Conservation (phyloP, 2,113 vertebrate genomes). For the Propithecus coquereli region DNA sequence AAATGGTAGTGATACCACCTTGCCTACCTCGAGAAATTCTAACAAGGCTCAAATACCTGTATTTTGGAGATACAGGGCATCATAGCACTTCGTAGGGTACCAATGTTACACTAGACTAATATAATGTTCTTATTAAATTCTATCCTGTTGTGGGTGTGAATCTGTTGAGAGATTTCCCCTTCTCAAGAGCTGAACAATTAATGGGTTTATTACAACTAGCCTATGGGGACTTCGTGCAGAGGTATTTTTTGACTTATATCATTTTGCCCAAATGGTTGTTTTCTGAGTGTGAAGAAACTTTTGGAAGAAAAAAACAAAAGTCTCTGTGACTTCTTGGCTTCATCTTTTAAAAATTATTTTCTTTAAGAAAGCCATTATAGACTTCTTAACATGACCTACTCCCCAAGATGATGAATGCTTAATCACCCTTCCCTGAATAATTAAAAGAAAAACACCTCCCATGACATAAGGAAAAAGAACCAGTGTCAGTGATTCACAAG, state of each 20-base stretch:
- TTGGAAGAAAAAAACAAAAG: neutral
- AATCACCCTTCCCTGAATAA: neutral
- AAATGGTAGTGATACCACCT: neutral
- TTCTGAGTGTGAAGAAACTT: neutral
- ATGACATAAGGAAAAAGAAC: neutral
- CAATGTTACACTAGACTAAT: neutral
- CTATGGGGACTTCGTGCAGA: neutral
- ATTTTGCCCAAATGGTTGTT: neutral
- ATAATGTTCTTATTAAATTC: neutral
- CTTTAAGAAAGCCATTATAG: neutral
- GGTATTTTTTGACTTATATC: neutral
- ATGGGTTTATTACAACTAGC: neutral
- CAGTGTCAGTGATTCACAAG: neutral
- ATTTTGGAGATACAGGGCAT: neutral
- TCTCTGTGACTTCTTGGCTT: neutral
- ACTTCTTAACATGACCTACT: neutral
- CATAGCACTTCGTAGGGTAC: neutral
- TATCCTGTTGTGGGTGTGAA: neutral
- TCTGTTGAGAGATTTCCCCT: neutral
- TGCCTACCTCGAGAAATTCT: neutral
- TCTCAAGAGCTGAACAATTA: neutral
- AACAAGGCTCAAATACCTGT: neutral
- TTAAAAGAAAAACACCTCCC: neutral
- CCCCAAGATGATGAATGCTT: neutral
- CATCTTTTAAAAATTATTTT: neutral